phyloP scores from a whole-genome alignment of 2,888 invertebrate genomes.

The Athalia rosae region DNA sequence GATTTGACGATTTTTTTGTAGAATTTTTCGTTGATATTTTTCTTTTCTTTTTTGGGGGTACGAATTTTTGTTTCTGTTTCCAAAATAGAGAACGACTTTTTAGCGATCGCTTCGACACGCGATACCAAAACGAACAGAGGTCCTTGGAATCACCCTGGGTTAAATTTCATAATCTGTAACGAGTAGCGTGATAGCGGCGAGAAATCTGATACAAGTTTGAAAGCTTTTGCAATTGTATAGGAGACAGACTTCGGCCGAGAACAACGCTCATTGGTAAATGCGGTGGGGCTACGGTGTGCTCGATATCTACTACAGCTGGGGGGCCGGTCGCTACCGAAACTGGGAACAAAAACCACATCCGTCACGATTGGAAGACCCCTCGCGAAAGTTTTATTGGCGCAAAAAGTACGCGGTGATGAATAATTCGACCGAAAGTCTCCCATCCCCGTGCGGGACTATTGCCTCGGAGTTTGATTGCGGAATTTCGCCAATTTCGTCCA shows the following conservation, averaged over 20 bases:
- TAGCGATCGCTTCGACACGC: too few species aligned
- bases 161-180: too few species aligned
- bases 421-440: constrained; percentile 2
- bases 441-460: background rate
- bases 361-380: constrained; percentile 6
- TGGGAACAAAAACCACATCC: background rate
- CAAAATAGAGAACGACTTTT: too few species aligned
- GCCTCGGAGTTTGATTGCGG: constrained; percentile 14
- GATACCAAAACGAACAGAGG: too few species aligned
- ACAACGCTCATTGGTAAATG: too few species aligned
- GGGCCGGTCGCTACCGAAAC: background rate
- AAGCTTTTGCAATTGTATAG: background rate
- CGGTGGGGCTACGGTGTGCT: background rate
- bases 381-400: constrained; percentile 11
- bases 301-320: background rate
- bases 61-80: too few species aligned
- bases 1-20: too few species aligned
- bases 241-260: background rate
- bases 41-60: too few species aligned
- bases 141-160: too few species aligned
- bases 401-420: background rate
- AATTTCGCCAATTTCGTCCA: constrained; percentile 5
- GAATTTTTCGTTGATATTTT: too few species aligned
- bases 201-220: constrained; percentile 8
- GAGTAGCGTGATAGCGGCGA: background rate